phyloP scores from a whole-genome alignment of 64 coral and sea anemone species.

The Pachyseris speciosa region DNA sequence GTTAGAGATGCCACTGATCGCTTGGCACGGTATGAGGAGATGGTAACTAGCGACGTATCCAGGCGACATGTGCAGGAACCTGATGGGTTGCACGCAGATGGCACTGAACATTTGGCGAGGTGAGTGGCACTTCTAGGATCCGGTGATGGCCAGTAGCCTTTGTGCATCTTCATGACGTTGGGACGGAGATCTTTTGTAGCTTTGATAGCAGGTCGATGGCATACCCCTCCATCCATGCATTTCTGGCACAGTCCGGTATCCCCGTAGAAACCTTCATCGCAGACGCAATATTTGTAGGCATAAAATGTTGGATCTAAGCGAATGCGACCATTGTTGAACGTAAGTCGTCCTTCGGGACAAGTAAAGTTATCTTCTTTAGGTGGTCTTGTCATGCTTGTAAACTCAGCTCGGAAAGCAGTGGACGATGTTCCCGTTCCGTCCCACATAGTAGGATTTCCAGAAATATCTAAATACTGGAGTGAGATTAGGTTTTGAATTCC shows the following conservation, averaged over 20 bases:
- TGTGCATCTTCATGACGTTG: not conserved
- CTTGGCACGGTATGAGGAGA: not conserved
- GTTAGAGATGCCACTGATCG: constrained; percentile 21
- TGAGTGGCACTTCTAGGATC: constrained; percentile 27
- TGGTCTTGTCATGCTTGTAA: constrained; percentile 19
- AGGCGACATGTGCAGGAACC: constrained; percentile 33
- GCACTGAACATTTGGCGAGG: constrained; percentile 2
- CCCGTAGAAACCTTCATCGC: constrained; percentile 51
- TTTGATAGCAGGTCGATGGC: not conserved
- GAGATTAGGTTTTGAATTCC: constrained; percentile 27
- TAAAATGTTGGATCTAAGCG: constrained; percentile 52
- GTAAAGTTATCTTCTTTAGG: not conserved
- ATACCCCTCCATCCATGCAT: constrained; percentile 30
- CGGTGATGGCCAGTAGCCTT: constrained; percentile 59
- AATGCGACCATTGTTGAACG: constrained; percentile 56
- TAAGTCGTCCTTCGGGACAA: constrained; percentile 38
- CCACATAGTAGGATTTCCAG: constrained; percentile 32
- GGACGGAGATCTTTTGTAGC: not conserved
- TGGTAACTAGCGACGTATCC: not conserved
- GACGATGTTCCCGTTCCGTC: not conserved
- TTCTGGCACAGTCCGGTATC: constrained; percentile 21
- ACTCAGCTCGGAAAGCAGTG: not conserved
- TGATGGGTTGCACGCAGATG: constrained; percentile 16
- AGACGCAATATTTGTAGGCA: constrained; percentile 44
- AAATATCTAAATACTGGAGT: constrained; percentile 57